Conservation (phyloP, 2,888 invertebrate species). For the Parnassius apollo region DNA sequence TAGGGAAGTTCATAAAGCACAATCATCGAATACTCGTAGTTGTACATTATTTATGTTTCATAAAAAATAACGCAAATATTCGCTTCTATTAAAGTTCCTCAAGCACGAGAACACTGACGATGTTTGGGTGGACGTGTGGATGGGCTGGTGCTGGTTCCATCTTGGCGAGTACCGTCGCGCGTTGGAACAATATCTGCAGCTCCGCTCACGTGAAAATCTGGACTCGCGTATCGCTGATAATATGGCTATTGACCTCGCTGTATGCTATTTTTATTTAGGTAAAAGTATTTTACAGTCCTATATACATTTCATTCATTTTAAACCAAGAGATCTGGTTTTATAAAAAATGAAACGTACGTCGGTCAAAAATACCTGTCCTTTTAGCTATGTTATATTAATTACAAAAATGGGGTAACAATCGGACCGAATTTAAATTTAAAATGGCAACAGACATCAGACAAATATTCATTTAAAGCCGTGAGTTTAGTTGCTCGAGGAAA, state of each 20-base stretch:
- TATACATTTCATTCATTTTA: no score
- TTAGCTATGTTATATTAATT: not conserved
- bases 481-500: no score
- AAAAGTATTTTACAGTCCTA: not conserved
- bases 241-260: slow-evolving; percentile 90
- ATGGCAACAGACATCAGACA: no score
- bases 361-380: not conserved
- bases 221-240: slow-evolving; percentile 81
- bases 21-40: no score
- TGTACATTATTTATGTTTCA: no score
- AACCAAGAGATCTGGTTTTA: no score
- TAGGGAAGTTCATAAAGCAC: no score
- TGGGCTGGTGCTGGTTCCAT: slow-evolving; percentile 97
- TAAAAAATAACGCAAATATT: no score
- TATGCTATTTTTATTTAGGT: slow-evolving; percentile 97
- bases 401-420: no score
- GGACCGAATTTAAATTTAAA: no score
- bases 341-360: not conserved
- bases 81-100: slow-evolving; percentile 49
- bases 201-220: slow-evolving; percentile 49
- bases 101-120: slow-evolving; percentile 64
- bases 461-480: no score
- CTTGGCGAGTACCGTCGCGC: slow-evolving; percentile 95
- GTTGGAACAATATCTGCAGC: slow-evolving; percentile 85
- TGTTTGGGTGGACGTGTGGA: slow-evolving; percentile 87